phyloP scores from a whole-genome alignment of 2,888 invertebrate species.

The Spodoptera littoralis region DNA sequence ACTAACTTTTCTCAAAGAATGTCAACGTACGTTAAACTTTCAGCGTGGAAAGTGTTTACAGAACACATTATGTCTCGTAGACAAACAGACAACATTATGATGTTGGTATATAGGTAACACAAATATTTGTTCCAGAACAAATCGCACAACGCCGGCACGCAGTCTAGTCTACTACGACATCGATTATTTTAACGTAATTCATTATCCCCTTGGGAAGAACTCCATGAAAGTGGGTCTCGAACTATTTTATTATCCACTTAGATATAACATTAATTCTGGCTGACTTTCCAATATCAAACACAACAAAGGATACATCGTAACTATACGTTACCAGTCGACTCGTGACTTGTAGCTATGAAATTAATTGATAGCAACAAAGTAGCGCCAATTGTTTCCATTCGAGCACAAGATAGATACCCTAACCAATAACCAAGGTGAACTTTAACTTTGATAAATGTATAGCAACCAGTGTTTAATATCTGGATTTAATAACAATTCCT shows the following conservation, averaged over 20 bases:
- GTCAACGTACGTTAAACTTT: too few species aligned
- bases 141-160: too few species aligned
- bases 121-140: too few species aligned
- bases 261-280: neutral
- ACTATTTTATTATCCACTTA: neutral
- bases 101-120: too few species aligned
- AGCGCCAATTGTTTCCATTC: constrained; percentile 32
- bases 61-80: too few species aligned
- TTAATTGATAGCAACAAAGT: constrained; percentile 45
- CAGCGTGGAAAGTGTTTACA: too few species aligned
- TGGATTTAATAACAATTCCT: constrained; percentile 25
- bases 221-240: too few species aligned
- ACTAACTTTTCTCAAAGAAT: too few species aligned
- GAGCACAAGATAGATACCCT: constrained; percentile 16
- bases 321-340: constrained; percentile 7
- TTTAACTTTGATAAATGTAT: constrained; percentile 37
- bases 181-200: too few species aligned
- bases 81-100: too few species aligned
- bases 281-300: constrained; percentile 3
- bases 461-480: constrained; percentile 26
- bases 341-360: constrained; percentile 24
- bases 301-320: constrained; percentile 6
- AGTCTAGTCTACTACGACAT: too few species aligned
- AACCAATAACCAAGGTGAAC: constrained; percentile 35
- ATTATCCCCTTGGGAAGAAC: too few species aligned